phyloP scores from a whole-genome alignment of 2,113 vertebrate species.

The Centropristis striata region DNA sequence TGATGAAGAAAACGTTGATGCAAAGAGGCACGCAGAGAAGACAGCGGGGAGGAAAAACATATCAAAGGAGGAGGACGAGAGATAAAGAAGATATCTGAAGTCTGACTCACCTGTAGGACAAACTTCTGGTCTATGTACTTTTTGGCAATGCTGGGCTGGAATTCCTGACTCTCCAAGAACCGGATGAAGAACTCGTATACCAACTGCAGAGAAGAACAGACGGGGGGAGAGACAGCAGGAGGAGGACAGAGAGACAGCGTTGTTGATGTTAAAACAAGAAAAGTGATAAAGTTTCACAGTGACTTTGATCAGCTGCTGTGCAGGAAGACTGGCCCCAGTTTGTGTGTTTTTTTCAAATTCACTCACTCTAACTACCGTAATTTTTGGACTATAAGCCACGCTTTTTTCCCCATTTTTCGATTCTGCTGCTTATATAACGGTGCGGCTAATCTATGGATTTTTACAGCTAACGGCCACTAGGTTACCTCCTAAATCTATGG shows the following conservation, averaged over 20 bases:
- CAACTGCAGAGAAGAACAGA: conserved; percentile 87
- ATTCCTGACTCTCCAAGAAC: conserved; percentile 99
- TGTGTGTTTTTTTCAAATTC: background rate
- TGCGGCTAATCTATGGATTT: too few species aligned
- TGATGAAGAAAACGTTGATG: background rate
- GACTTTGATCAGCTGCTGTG: background rate
- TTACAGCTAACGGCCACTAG: too few species aligned
- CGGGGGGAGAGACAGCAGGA: background rate
- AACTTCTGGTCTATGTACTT: conserved; percentile 99
- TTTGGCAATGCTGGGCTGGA: conserved; percentile 99
- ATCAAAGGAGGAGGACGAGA: background rate
- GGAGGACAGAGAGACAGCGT: background rate
- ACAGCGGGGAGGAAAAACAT: background rate
- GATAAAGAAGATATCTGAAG: background rate
- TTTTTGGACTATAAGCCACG: too few species aligned
- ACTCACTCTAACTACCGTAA: too few species aligned
- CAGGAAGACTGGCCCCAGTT: background rate
- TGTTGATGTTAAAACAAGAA: background rate
- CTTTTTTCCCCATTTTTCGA: too few species aligned
- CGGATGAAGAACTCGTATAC: conserved; percentile 99
- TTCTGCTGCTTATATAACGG: too few species aligned
- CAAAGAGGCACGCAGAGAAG: too few species aligned
- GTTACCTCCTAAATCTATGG: too few species aligned
- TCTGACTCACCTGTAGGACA: conserved; percentile 96
- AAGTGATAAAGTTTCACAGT: background rate